phyloP scores from a whole-genome alignment of 2,888 invertebrate genomes.

The Malachius bipustulatus region DNA sequence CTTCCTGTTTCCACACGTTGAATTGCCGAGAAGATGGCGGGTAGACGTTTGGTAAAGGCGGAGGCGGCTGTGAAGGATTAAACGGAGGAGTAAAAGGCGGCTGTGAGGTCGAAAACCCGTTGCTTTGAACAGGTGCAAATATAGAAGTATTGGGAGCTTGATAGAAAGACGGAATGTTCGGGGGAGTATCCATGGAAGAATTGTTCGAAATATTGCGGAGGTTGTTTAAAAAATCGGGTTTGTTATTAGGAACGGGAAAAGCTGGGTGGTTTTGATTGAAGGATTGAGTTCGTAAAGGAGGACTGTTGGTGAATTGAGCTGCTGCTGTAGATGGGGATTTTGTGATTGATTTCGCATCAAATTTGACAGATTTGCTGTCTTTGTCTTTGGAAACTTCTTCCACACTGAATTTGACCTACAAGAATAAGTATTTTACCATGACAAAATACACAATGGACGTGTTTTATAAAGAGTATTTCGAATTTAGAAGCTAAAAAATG shows the following conservation, averaged over 20 bases:
- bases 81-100: background rate
- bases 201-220: slow-evolving; percentile 25
- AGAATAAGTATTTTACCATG: too few species aligned
- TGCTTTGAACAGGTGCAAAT: too few species aligned
- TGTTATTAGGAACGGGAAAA: slow-evolving; percentile 19
- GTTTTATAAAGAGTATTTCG: too few species aligned
- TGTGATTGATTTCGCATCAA: slow-evolving; percentile 20
- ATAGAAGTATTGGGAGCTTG: too few species aligned
- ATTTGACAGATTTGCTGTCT: slow-evolving; percentile 27
- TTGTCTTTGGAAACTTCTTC: slow-evolving; percentile 26
- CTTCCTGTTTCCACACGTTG: slow-evolving; percentile 4
- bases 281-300: slow-evolving; percentile 21
- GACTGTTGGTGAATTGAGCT: slow-evolving; percentile 12
- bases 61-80: background rate
- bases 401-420: slow-evolving; percentile 34
- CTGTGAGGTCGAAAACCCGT: background rate
- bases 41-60: background rate
- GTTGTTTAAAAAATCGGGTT: slow-evolving; percentile 25
- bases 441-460: too few species aligned
- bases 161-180: slow-evolving; percentile 14
- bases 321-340: slow-evolving; percentile 15
- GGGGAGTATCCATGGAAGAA: background rate
- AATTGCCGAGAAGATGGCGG: background rate
- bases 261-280: slow-evolving; percentile 25
- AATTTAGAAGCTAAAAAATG: too few species aligned